Evolutionary conservation across 2,888 invertebrate genomes (phyloP).

Genomic region (Polydrusus tereticollis): DNA sequence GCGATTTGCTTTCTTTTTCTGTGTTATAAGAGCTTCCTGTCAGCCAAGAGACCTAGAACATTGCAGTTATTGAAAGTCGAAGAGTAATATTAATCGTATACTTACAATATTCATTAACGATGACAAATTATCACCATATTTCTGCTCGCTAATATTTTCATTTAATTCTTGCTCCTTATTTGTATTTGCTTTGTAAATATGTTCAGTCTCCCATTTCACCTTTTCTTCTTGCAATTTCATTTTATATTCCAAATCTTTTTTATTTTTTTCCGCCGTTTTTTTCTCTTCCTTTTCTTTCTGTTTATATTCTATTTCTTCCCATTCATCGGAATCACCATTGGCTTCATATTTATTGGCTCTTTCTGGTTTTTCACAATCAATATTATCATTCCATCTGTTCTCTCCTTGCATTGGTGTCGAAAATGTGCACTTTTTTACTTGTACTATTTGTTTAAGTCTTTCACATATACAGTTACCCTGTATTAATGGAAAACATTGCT

Average conservation of each 20-base stretch:
- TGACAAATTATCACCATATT: not conserved
- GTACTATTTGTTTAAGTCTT: not conserved
- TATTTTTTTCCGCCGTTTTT: not conserved
- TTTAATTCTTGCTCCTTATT: no score
- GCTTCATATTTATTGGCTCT: not conserved
- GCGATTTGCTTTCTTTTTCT: not conserved
- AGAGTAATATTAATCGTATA: not conserved
- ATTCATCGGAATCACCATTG: not conserved
- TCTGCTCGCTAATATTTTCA: not conserved
- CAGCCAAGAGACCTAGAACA: not conserved
- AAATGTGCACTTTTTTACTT: not conserved
- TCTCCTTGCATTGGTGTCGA: not conserved
- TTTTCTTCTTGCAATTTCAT: not conserved
- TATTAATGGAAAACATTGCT: conserved; percentile 20
- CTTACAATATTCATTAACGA: not conserved
- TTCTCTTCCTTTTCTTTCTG: not conserved
- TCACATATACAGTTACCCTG: conserved; percentile 14
- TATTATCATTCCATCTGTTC: not conserved
- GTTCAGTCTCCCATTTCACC: not conserved
- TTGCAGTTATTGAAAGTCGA: not conserved
- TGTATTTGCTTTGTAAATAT: not conserved
- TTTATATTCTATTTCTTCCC: not conserved
- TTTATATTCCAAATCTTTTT: not conserved
- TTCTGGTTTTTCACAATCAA: not conserved
- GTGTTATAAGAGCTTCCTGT: not conserved